Evolutionary conservation across 2,113 vertebrate genomes (phyloP).

Genomic region (Nansenia antarctica): DNA sequence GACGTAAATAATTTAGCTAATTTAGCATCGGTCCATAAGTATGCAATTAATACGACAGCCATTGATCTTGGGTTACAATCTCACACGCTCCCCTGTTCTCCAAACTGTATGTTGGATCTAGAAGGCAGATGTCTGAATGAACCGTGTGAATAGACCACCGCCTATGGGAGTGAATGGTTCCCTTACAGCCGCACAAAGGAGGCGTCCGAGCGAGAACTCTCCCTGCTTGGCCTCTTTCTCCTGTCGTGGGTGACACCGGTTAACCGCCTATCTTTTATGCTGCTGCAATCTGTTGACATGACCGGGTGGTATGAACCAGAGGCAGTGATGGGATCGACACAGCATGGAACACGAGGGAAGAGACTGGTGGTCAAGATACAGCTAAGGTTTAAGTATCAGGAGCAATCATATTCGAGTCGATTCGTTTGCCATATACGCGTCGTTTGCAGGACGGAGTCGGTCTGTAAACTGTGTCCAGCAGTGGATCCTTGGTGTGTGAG

Average conservation of each 20-base stretch:
- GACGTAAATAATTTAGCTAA: constrained; percentile 67
- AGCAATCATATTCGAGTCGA: constrained; percentile 46
- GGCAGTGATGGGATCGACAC: constrained; percentile 55
- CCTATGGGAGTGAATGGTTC: constrained; percentile 68
- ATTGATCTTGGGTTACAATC: constrained; percentile 56
- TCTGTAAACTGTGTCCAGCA: neutral
- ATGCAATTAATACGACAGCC: constrained; percentile 69
- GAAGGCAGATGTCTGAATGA: constrained; percentile 84
- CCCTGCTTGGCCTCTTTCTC: constrained; percentile 58
- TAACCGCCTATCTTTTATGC: constrained; percentile 57
- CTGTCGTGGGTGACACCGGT: constrained; percentile 46
- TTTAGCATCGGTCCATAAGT: constrained; percentile 63
- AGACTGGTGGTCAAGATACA: constrained; percentile 43
- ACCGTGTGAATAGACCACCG: constrained; percentile 68
- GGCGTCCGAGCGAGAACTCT: constrained; percentile 76
- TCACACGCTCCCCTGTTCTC: constrained; percentile 13
- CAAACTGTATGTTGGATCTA: constrained; percentile 56
- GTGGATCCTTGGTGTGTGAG: neutral
- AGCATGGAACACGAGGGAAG: constrained; percentile 58
- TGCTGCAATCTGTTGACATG: constrained; percentile 28
- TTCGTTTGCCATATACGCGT: constrained; percentile 26
- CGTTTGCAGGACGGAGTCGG: neutral
- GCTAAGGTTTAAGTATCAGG: constrained; percentile 46
- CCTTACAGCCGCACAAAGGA: constrained; percentile 83
- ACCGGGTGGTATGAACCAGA: no score